Evolutionary conservation across 2,113 vertebrate species (phyloP).

Genomic region (Tetrax tetrax): DNA sequence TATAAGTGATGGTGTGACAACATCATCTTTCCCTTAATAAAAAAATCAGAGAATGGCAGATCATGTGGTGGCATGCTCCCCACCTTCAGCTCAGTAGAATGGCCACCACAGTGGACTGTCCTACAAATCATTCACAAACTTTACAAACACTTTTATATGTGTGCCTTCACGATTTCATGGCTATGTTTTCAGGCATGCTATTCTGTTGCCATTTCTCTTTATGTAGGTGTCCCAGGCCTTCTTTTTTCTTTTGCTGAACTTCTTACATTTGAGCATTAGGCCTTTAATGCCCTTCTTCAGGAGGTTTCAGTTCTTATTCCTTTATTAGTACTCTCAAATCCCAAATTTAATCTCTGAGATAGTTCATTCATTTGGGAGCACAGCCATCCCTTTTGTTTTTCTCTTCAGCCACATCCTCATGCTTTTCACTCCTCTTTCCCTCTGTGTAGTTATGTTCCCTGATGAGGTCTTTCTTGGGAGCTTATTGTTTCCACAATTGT

Average conservation of each 20-base stretch:
- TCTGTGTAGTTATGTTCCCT: not conserved
- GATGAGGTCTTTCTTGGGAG: not conserved
- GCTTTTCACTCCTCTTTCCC: slow-evolving; percentile 3
- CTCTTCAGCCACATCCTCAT: not conserved
- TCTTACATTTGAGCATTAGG: not conserved
- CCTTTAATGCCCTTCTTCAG: not conserved
- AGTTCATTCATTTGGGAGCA: slow-evolving; percentile 31
- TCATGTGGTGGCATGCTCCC: not conserved
- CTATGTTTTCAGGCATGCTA: not conserved
- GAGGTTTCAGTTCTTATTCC: not conserved
- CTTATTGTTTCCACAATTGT: slow-evolving; percentile 14
- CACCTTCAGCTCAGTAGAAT: not conserved
- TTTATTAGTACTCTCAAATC: slow-evolving; percentile 41
- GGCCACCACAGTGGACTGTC: not conserved
- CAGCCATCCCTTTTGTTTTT: slow-evolving; percentile 17
- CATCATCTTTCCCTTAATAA: not conserved
- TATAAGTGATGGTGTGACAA: not conserved
- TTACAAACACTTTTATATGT: not conserved
- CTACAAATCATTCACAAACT: not conserved
- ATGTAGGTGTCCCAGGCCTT: not conserved
- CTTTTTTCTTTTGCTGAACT: not conserved
- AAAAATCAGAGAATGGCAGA: not conserved
- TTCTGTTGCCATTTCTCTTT: not conserved
- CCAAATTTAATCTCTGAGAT: slow-evolving; percentile 44
- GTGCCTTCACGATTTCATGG: not conserved